These are phyloP conservation scores for Tetrapedia diversipes DNA, from an alignment of 2,888 invertebrate genomes.

Conservation along the genomic window DNA sequence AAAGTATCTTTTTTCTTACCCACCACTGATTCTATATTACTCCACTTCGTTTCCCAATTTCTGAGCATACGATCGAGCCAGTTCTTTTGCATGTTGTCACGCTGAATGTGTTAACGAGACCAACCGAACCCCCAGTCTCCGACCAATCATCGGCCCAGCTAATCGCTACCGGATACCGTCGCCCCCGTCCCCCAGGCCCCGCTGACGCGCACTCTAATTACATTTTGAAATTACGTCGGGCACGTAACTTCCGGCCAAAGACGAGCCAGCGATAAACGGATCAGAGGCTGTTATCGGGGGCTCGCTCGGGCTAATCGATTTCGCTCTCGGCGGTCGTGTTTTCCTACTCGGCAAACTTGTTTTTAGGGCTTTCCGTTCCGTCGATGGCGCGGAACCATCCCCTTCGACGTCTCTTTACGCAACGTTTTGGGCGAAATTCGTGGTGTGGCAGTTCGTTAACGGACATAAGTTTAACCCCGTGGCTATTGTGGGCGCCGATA, in stretches of 20 bases:
- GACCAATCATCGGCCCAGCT: conserved; percentile 15
- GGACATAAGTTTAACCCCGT: too few relatives aligned
- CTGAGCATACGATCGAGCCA: too few relatives aligned
- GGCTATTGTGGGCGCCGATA: too few relatives aligned
- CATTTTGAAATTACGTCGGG: conserved; percentile 54
- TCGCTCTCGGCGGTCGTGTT: conserved; percentile 13
- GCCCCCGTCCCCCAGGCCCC: background rate
- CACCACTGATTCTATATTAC: too few relatives aligned
- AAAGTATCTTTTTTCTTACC: too few relatives aligned
- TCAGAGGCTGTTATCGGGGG: conserved; percentile 51
- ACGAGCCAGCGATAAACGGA: conserved; percentile 58
- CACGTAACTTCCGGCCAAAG: conserved; percentile 52
- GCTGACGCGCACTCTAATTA: conserved; percentile 41
- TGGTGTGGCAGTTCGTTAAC: too few relatives aligned
- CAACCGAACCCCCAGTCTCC: too few relatives aligned
- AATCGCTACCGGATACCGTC: conserved; percentile 23
- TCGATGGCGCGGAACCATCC: background rate
- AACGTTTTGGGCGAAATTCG: background rate
- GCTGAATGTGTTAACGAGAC: too few relatives aligned
- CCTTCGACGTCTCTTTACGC: background rate
- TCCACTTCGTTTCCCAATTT: too few relatives aligned
- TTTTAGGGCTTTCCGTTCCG: background rate
- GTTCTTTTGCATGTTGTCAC: too few relatives aligned
- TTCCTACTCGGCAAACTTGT: conserved; percentile 5
- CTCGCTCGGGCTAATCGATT: conserved; percentile 33